Evolutionary conservation across 1,140 invertebrate species (phyloP).

Genomic region (Drosophila trapezifrons): DNA sequence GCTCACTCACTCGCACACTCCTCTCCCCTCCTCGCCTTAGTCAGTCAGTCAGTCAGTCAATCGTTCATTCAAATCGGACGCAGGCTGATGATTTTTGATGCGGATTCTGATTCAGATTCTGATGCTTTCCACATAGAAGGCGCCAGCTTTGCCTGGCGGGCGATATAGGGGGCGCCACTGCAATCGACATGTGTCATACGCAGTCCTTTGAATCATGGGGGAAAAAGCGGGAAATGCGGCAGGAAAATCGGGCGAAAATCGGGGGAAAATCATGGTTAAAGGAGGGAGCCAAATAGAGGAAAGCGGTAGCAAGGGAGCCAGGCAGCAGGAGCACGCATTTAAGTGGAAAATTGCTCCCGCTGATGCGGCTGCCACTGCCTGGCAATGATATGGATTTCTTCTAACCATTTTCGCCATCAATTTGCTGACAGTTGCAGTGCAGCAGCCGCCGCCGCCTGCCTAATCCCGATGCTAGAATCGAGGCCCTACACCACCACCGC

Average conservation of each 20-base stretch:
- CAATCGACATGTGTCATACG: slow-evolving; percentile 75
- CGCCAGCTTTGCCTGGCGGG: slow-evolving; percentile 26
- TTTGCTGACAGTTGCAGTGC: slow-evolving; percentile 70
- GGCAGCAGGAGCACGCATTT: slow-evolving; percentile 45
- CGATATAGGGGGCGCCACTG: slow-evolving; percentile 59
- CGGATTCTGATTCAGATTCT: slow-evolving; percentile 34
- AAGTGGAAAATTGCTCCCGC: slow-evolving; percentile 72
- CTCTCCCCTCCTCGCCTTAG: neutral
- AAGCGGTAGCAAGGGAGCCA: neutral
- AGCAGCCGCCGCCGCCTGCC: slow-evolving; percentile 13
- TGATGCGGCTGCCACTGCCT: slow-evolving; percentile 48
- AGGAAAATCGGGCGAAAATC: slow-evolving; percentile 18
- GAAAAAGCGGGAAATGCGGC: slow-evolving; percentile 15
- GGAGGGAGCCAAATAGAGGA: neutral
- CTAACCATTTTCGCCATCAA: slow-evolving; percentile 53
- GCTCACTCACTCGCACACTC: slow-evolving; percentile 46
- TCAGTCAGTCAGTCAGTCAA: slow-evolving; percentile 34
- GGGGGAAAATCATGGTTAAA: neutral
- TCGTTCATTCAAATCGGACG: slow-evolving; percentile 64
- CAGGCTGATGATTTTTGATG: slow-evolving; percentile 35
- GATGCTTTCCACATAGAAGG: slow-evolving; percentile 49
- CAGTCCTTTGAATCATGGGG: slow-evolving; percentile 42
- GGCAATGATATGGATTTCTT: slow-evolving; percentile 70
- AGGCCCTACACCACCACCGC: neutral
- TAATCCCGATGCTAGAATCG: slow-evolving; percentile 41